A percentile compares a stretch with the other conserved stretches of the same genome.
These are phyloP conservation scores for Ceratothoa steindachneri DNA, from an alignment of 2,888 invertebrate species.

Conservation along the genomic window DNA sequence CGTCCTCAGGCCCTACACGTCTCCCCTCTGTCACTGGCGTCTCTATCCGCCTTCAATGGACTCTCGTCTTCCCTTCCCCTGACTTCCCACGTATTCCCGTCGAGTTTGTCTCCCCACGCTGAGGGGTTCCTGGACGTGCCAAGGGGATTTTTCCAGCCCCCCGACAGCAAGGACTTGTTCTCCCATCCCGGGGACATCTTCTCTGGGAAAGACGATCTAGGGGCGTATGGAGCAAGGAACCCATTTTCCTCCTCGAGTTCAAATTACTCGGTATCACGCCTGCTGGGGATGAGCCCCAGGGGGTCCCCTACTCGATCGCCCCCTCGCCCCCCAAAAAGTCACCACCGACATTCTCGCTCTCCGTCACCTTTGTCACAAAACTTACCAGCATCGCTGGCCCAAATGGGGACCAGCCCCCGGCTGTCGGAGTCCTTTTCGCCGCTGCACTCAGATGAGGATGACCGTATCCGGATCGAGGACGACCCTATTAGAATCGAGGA, in stretches of 20 bases:
- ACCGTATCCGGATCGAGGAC: conserved; percentile 23
- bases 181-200: background rate
- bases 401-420: background rate
- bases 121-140: background rate
- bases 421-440: background rate
- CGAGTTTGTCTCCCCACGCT: conserved; percentile 5
- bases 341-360: conserved; percentile 11
- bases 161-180: background rate
- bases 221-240: background rate
- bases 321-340: conserved; percentile 7
- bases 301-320: conserved; percentile 18
- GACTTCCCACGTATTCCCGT: conserved; percentile 22
- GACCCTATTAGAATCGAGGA: conserved; percentile 24
- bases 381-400: background rate
- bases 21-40: conserved; percentile 32
- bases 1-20: conserved; percentile 27
- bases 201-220: background rate
- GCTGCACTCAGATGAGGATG: conserved; percentile 16
- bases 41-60: conserved; percentile 31
- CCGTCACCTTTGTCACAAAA: too few species aligned
- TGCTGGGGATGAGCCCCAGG: conserved; percentile 17
- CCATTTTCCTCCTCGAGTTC: conserved; percentile 16
- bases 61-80: conserved; percentile 20
- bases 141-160: background rate
- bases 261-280: conserved; percentile 38